Evolutionary conservation across 2,113 vertebrate genomes (phyloP).

Genomic region (Paraplagusia blochii): DNA sequence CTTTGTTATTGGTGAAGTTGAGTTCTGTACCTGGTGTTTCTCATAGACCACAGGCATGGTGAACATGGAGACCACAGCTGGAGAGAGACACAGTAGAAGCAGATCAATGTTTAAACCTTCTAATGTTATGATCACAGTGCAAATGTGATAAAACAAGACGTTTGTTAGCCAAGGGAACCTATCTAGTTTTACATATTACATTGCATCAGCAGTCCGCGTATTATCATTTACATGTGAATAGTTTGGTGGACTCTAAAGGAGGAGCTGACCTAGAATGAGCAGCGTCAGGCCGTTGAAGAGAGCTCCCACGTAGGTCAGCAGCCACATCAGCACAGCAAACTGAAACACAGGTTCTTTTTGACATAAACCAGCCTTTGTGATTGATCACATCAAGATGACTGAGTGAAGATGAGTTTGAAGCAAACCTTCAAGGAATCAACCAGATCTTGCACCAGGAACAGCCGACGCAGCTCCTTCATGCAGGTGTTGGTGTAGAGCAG

Average conservation of each 20-base stretch:
- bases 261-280: constrained; percentile 91
- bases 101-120: constrained; percentile 10
- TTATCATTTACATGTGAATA: too few relatives aligned
- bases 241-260: background rate
- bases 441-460: constrained; percentile 97
- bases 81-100: constrained; percentile 31
- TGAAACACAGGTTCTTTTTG: constrained; percentile 55
- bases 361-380: background rate
- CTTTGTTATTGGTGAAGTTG: background rate
- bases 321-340: constrained; percentile 99
- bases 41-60: constrained; percentile 96
- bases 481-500: constrained; percentile 92
- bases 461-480: constrained; percentile 91
- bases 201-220: too few relatives aligned
- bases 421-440: constrained; percentile 96
- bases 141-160: too few relatives aligned
- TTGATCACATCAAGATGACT: background rate
- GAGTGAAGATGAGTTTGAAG: background rate
- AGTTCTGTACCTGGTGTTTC: constrained; percentile 91
- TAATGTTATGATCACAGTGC: constrained; percentile 9
- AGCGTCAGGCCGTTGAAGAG: constrained; percentile 98
- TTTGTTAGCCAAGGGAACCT: too few relatives aligned
- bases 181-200: too few relatives aligned
- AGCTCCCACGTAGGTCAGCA: constrained; percentile 96
- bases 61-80: constrained; percentile 98